These are phyloP conservation scores for Actias luna DNA, from an alignment of 2,888 invertebrate genomes.

Conservation along the genomic window DNA sequence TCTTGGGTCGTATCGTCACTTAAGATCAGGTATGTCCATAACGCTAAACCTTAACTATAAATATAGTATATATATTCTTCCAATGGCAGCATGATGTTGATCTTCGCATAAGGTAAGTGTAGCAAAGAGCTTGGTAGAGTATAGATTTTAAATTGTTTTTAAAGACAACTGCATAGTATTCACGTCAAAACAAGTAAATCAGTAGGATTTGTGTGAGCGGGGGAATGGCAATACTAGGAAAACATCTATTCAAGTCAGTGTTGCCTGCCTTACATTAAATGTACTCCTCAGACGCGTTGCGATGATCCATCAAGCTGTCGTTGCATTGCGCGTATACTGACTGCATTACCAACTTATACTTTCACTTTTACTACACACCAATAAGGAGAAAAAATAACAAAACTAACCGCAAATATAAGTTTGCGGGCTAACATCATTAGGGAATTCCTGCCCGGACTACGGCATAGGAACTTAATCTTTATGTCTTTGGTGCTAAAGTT, in stretches of 20 bases:
- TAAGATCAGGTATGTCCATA: no score
- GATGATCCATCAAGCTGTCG: slow-evolving; percentile 68
- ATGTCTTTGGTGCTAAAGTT: slow-evolving; percentile 30
- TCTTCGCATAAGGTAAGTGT: no score
- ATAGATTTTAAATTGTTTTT: no score
- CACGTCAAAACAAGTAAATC: not conserved
- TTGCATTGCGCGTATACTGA: slow-evolving; percentile 7
- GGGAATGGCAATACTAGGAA: not conserved
- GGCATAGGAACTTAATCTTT: slow-evolving; percentile 40
- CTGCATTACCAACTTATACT: slow-evolving; percentile 40
- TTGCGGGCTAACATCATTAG: slow-evolving; percentile 52
- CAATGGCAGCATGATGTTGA: no score
- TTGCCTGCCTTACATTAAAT: slow-evolving; percentile 35
- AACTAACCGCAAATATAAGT: slow-evolving; percentile 39
- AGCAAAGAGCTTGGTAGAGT: no score
- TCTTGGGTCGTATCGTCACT: no score
- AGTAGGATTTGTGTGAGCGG: not conserved
- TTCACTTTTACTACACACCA: slow-evolving; percentile 31
- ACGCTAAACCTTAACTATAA: no score
- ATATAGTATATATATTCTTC: no score
- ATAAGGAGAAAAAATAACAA: slow-evolving; percentile 27
- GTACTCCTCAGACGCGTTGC: slow-evolving; percentile 53
- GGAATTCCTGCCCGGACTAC: slow-evolving; percentile 26
- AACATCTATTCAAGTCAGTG: not conserved
- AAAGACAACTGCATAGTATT: not conserved